Evolutionary conservation across 2,113 vertebrate species (phyloP), one percentile per base, ranked within the genome.

Genomic region (Strix aluco): DNA sequence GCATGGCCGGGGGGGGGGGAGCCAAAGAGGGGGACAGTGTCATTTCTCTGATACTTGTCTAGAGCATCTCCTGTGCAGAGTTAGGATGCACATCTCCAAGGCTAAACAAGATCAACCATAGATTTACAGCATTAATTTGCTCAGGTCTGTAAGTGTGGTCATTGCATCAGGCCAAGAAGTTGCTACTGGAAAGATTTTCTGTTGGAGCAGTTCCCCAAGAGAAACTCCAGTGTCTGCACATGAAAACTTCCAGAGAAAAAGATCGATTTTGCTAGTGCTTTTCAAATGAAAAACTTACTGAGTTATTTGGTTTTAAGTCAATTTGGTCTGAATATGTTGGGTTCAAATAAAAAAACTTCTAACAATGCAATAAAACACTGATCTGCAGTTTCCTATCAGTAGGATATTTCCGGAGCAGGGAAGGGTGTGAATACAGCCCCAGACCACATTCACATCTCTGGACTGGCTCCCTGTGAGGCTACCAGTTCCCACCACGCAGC

Each of bases 331-430:
- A 96, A 84, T 21, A 11, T 1, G 32, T 44, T 94, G 77, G 65
- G 87, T 29, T 88, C 0, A 1, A 96, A 92, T 90, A 87, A 95
- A 94, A 94, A 92, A 72, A 55, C 51, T n/a, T 82, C 58, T 85
- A 92, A 85, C 87, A 92, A 88, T 88, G 92, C 90, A 82, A 87
- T 90, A 84, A 87, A 96, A 25, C 84, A 25, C 65, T 67, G 89
- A 62, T 75, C 77, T 94, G 91, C 77, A 65, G 70, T 85, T 96
- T 94, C 93, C 93, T 84, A 81, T 16, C 87, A 29, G 80, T 18
- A 32, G 78, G 89, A 61, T 11, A 36, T 79, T 95, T 96, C 96
- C 52, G 6, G 91, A 94, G 81, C 44, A 16, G 94, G 94, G 89
- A 86, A 84, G 86, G 91, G 77, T 94, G 86, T 87, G 86, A 94